phyloP scores from a whole-genome alignment of 2,888 invertebrate species.

The Dione vanillae region DNA sequence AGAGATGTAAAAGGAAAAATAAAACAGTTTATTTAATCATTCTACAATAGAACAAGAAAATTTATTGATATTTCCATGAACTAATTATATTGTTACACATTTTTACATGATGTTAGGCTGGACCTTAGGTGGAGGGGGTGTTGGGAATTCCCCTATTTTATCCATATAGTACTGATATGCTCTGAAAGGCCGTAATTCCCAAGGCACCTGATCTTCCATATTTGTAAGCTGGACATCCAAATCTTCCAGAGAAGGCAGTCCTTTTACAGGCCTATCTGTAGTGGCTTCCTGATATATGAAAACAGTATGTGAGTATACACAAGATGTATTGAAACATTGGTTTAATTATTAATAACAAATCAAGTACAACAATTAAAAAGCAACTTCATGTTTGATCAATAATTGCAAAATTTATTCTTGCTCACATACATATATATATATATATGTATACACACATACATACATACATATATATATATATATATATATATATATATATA shows the following conservation, averaged over 20 bases:
- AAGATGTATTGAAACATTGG: too few species aligned
- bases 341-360: too few species aligned
- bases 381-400: too few species aligned
- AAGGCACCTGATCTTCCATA: conserved; percentile 92
- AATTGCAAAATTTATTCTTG: too few species aligned
- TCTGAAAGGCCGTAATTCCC: conserved; percentile 90
- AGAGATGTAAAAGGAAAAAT: not conserved
- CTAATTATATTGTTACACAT: conserved; percentile 1
- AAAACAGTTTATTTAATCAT: conserved; percentile 16
- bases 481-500: too few species aligned
- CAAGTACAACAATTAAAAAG: too few species aligned
- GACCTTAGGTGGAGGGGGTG: conserved; percentile 85
- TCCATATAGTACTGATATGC: conserved; percentile 89
- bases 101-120: conserved; percentile 44
- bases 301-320: too few species aligned
- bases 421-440: too few species aligned
- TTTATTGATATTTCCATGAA: conserved; percentile 13
- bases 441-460: too few species aligned
- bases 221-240: conserved; percentile 90
- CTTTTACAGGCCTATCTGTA: conserved; percentile 86
- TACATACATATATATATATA: too few species aligned
- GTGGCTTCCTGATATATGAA: conserved; percentile 86
- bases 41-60: conserved; percentile 9
- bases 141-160: conserved; percentile 89
- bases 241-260: conserved; percentile 93